Percentiles rank a stretch among this genome's conserved stretches.
Conservation (phyloP, 2,113 vertebrate genomes). For the Anarrhichthys ocellatus region DNA sequence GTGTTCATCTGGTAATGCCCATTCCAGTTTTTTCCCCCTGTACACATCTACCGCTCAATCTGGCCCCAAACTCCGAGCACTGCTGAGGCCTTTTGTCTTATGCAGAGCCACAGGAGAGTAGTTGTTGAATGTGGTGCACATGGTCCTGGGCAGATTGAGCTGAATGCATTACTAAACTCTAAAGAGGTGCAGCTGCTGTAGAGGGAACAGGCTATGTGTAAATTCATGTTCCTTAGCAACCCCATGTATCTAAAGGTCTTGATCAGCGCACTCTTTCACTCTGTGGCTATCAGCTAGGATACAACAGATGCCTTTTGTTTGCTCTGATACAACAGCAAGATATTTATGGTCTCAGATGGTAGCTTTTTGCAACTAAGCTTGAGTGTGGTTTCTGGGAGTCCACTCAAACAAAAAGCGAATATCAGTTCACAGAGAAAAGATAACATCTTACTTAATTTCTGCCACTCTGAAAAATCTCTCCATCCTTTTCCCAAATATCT, state of each 20-base stretch:
- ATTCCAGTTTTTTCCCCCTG: conserved; percentile 30
- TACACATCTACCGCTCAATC: conserved; percentile 30
- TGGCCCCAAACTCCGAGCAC: conserved; percentile 26
- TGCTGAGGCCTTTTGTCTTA: conserved; percentile 70
- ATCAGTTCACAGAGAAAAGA: background rate
- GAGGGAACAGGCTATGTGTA: conserved; percentile 74
- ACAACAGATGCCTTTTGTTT: conserved; percentile 71
- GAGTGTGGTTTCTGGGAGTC: background rate
- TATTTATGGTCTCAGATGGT: conserved; percentile 53
- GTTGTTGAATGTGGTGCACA: conserved; percentile 67
- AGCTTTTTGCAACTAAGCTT: conserved; percentile 12
- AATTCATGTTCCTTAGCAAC: conserved; percentile 85
- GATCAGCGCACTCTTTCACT: conserved; percentile 50
- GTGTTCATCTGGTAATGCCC: conserved; percentile 51
- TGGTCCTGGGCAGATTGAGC: conserved; percentile 71
- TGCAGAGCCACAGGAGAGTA: conserved; percentile 54
- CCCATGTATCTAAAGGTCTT: conserved; percentile 65
- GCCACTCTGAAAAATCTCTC: background rate
- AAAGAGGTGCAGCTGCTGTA: conserved; percentile 79
- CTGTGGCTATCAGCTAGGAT: conserved; percentile 28
- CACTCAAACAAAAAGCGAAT: background rate
- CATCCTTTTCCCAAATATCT: background rate
- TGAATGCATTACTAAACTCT: conserved; percentile 77
- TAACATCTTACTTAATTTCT: background rate
- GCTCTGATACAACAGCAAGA: conserved; percentile 41